Evolutionary conservation across 2,797 vertebrate species (phyloP), one percentile per base, ranked within the genome.

Genomic region (Oreochromis mossambicus): DNA sequence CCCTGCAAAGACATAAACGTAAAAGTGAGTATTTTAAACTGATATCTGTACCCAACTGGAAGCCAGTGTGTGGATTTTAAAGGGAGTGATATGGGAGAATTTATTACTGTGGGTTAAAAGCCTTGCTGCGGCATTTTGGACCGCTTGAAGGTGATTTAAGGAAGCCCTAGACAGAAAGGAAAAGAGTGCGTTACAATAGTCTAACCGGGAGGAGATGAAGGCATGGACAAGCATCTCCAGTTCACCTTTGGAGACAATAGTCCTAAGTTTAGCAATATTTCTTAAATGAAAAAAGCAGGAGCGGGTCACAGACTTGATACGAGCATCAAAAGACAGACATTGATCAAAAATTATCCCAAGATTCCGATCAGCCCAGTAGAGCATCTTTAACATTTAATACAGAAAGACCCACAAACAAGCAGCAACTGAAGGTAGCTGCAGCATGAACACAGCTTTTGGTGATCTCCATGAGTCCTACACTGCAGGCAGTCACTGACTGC

Each of bases 251-350:
- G 26, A 32, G 14, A 17, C 26, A 58, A 17, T 14, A 17, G 55
- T 58, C 8, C 14, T 10, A 32, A 1, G 8, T 58, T 32, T 17
- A 6, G 14, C 0, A 0, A 2, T 10, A 32, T 58, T 58, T 32
- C 14, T 32, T 1, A 32, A 58, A 58, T 58, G 8, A 17, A 9
- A 58, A 54, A 56, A 32, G 15, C 3, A 56, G 54, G 54, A 29
- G 54, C 0, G 3, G 24, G 13, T 56, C 7, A 56, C 7, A 56
- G 55, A 56, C 9, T 29, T 56, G 55, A 56, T 56, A 56, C 9
- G 26, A 56, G 26, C 14, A 56, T 29, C 55, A 6, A 17, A 56
- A 56, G 3, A 52, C 51, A 21, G n/a, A 10, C 21, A 15, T 56
- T 56, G 54, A 56, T 29, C 55, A 9, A 6, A 56, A 17, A 17